A percentile compares a stretch with the other conserved stretches of the same genome.
These are phyloP conservation scores for Luffia ferchaultella DNA, from an alignment of 2,888 invertebrate species.

Conservation along the genomic window DNA sequence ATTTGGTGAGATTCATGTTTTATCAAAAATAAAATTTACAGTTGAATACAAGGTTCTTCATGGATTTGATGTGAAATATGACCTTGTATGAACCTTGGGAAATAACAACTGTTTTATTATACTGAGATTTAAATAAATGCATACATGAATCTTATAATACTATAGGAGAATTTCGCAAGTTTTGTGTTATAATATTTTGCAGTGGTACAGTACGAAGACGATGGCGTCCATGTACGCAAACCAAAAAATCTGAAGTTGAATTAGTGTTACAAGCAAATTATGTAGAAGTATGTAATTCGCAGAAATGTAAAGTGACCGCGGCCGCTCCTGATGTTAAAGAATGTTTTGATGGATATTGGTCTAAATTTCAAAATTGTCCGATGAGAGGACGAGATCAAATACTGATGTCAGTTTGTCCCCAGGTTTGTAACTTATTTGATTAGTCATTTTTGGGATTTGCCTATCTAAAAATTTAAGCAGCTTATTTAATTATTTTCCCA, in stretches of 20 bases:
- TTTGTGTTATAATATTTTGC: too few species aligned
- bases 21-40: too few species aligned
- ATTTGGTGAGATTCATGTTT: constrained; percentile 69
- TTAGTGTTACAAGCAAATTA: constrained; percentile 76
- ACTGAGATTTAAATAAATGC: constrained; percentile 4
- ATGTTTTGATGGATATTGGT: constrained; percentile 79
- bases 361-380: constrained; percentile 66
- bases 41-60: too few species aligned
- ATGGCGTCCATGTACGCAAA: constrained; percentile 70
- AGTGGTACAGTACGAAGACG: constrained; percentile 81
- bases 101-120: too few species aligned
- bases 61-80: too few species aligned
- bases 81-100: too few species aligned
- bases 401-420: constrained; percentile 83
- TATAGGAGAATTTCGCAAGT: too few species aligned
- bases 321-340: constrained; percentile 72
- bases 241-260: constrained; percentile 73
- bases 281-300: constrained; percentile 69
- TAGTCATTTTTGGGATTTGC: too few species aligned
- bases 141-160: too few species aligned
- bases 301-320: constrained; percentile 46
- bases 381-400: constrained; percentile 80
- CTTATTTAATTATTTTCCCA: too few species aligned
- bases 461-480: too few species aligned
- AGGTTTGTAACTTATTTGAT: constrained; percentile 58